phyloP scores from a whole-genome alignment of 2,113 vertebrate genomes.

The Cheilinus undulatus region DNA sequence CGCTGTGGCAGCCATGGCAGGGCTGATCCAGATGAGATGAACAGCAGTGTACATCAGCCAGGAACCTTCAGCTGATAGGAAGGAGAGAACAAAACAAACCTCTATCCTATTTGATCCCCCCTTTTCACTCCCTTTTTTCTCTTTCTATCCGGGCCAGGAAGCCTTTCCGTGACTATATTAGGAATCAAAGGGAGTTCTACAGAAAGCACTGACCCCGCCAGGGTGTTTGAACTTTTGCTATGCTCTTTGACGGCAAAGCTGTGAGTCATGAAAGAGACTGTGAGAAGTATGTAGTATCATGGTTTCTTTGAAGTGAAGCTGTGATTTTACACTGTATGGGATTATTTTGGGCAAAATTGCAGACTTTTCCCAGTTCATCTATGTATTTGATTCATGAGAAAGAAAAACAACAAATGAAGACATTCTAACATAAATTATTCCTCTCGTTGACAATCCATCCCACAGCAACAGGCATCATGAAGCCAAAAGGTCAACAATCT shows the following conservation, averaged over 20 bases:
- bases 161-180: slow-evolving; percentile 64
- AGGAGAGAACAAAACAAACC: slow-evolving; percentile 70
- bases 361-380: neutral
- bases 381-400: neutral
- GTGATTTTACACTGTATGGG: neutral
- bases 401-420: neutral
- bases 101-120: slow-evolving; percentile 72
- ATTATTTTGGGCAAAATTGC: neutral
- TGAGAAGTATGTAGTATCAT: slow-evolving; percentile 6
- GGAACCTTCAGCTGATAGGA: slow-evolving; percentile 56
- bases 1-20: neutral
- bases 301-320: slow-evolving; percentile 41
- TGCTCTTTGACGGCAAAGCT: slow-evolving; percentile 39
- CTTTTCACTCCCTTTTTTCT: slow-evolving; percentile 49
- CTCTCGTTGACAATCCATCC: slow-evolving; percentile 15
- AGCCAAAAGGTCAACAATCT: slow-evolving; percentile 55
- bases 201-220: slow-evolving; percentile 56
- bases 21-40: slow-evolving; percentile 61
- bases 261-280: slow-evolving; percentile 31
- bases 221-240: slow-evolving; percentile 58
- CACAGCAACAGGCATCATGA: slow-evolving; percentile 8
- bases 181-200: slow-evolving; percentile 65
- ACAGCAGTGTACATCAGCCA: slow-evolving; percentile 44
- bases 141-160: slow-evolving; percentile 54
- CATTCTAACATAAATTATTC: slow-evolving; percentile 17